Evolutionary conservation across 2,797 vertebrate species (phyloP), one percentile per base, ranked within the genome.

Genomic region (Mormyrus proboscirostris): DNA sequence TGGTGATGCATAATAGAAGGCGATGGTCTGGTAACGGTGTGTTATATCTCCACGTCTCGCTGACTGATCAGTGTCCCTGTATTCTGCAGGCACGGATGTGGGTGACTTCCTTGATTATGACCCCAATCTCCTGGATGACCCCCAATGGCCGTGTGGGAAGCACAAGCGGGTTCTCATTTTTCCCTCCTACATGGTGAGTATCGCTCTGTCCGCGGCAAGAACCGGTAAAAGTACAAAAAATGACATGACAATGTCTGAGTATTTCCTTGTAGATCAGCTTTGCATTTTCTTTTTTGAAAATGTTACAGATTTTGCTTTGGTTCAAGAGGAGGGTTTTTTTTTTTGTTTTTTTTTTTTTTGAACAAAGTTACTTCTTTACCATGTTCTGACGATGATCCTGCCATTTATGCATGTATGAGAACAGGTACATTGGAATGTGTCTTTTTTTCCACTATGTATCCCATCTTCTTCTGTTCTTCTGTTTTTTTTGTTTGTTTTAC

Each of bases 161-260:
- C 96, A 97, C 91, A 97, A 97, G 88, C 93, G 96, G 53, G 96
- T 97, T 92, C 94, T 97, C 89, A 97, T 96, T 92, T 97, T 97
- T 88, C 96, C 96, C 91, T 97, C 96, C 0, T 97, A 97, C 91
- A 97, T 97, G 96, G 96, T 97, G 92, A 95, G 96, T 95, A 87
- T 44, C 49, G 8, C 22, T 14, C 19, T 84, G 8, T 84, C 47
- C 1, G 1, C 49, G 16, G 41, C 41, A 49, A 5, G 44, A n/a
- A 12, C 82, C 79, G 0, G 14, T 19, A 44, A 44, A 79, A 79
- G 38, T 44, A 44, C 6, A 19, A 79, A 44, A 79, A 41, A n/a
- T 69, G 25, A 14, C 7, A 12, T 69, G 9, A 33, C 3, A 1
- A 33, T 14, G 25, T 69, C 62, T 69, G 62, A 69, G 62, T 33